Evolutionary conservation across 30 jellyfish, hydroid and myxozoan species (phyloP), one percentile per base, ranked within the genome.

Genomic region (Cassiopea andromeda): DNA sequence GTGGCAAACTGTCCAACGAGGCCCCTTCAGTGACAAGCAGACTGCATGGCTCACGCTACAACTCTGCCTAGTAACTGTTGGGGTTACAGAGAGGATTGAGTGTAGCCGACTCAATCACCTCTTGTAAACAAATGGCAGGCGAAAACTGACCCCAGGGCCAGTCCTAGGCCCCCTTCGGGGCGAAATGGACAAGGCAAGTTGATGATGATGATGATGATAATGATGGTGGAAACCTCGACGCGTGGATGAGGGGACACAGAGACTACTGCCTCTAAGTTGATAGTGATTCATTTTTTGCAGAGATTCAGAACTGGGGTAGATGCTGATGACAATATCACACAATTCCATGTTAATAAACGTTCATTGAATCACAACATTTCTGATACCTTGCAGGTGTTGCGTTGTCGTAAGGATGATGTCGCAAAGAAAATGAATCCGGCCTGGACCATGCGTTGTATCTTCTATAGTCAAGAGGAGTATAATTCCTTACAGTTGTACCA

Each of bases 321-420:
- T 70, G 79, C n/a, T 70, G 79, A 70, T 70, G 79, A 70, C 27
- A 7, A 70, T 70, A 38, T 14, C 38, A 8, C n/a, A 14, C 57
- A 70, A 3, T 19, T 14, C 27, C 46, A 70, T 1, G 79, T 8
- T 70, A 16, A 5, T 70, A 7, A 70, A 27, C 38, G 38, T 27
- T 27, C 38, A 27, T 27, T 27, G 38, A 27, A 67, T 67, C 44
- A 67, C n/a, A 44, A 67, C n/a, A 4, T 10, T 67, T 7, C 50
- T 19, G 12, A 7, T 70, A 43, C 79, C 79, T 70, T 43, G 79
- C 17, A 7, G 50, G 7, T 67, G 45, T 67, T 10, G 76, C 16
- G 4, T 43, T 70, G 15, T 43, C 79, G 38, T 70, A 19, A 70
- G 79, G 57, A 77, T 47, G 50, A 38, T 77, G 86, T 54, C 86